Percentiles rank a stretch among this genome's conserved stretches.
phyloP scores from a whole-genome alignment of 2,113 vertebrate species.

The Rhagologus leucostigma region DNA sequence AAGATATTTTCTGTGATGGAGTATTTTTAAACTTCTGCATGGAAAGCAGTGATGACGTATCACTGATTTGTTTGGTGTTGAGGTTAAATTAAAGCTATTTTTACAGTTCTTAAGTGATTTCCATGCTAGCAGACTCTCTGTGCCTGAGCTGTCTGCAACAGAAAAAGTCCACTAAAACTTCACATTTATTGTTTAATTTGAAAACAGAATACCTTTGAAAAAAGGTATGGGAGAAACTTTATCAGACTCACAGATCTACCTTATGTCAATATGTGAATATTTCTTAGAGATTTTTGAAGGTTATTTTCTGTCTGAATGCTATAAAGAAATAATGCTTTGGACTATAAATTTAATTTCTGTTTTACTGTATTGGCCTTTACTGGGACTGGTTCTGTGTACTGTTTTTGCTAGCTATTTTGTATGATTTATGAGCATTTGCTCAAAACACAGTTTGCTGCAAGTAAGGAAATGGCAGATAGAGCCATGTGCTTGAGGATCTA shows the following conservation, averaged over 20 bases:
- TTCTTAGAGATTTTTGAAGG: neutral
- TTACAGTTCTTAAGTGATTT: neutral
- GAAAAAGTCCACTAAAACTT: neutral
- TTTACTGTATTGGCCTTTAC: neutral
- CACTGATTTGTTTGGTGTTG: neutral
- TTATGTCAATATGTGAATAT: neutral
- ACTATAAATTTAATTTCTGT: neutral
- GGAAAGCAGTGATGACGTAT: neutral
- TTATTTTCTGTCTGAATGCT: neutral
- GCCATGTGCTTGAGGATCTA: neutral
- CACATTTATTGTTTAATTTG: neutral
- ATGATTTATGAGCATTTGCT: neutral
- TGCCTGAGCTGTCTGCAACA: neutral
- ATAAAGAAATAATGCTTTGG: neutral
- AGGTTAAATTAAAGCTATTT: neutral
- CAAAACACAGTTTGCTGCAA: neutral
- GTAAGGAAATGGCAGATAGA: neutral
- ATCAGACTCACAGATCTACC: neutral
- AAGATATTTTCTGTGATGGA: neutral
- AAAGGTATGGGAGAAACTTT: neutral
- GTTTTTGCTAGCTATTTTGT: neutral
- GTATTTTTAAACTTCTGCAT: neutral
- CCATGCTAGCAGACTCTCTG: neutral
- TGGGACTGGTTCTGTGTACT: neutral
- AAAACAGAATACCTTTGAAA: neutral